A percentile compares a stretch with the other conserved stretches of the same genome.
phyloP scores from a whole-genome alignment of 2,888 invertebrate genomes.

The Sepiola atlantica region DNA sequence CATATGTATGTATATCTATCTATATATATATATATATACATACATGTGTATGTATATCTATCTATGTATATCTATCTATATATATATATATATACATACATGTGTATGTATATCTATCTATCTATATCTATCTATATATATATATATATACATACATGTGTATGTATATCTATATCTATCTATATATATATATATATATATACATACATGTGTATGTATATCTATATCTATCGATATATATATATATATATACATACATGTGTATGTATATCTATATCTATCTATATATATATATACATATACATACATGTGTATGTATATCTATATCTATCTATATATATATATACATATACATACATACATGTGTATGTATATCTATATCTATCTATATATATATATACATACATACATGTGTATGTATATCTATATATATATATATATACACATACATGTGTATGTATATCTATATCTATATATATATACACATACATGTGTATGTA shows the following conservation, averaged over 20 bases:
- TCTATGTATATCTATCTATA: no score
- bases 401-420: neutral
- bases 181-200: slow-evolving; percentile 16
- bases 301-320: neutral
- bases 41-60: no score
- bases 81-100: no score
- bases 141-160: neutral
- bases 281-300: neutral
- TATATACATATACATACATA: slow-evolving; percentile 3
- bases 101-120: no score
- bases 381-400: neutral
- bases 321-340: neutral
- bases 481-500: neutral
- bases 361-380: neutral
- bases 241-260: slow-evolving; percentile 3
- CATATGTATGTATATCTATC: no score
- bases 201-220: neutral
- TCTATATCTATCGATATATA: neutral
- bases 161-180: neutral
- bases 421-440: neutral
- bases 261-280: neutral
- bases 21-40: no score
- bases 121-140: no score
- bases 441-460: neutral
- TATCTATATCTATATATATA: neutral